These are phyloP conservation scores for Zonotrichia leucophrys DNA, from an alignment of 2,113 vertebrate genomes.

Conservation along the genomic window DNA sequence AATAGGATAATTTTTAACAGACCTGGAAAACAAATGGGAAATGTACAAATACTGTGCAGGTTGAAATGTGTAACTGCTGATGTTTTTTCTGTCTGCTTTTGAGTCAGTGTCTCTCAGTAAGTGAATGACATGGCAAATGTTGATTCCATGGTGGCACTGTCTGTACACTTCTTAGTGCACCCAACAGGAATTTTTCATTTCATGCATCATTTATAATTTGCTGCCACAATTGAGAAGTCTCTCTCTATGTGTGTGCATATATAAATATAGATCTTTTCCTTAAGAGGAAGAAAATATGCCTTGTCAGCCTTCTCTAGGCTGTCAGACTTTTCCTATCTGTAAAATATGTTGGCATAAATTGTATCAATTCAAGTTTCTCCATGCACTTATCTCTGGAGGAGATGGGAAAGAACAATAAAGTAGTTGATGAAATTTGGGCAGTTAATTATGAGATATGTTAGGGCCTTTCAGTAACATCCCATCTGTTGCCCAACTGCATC, in stretches of 20 bases:
- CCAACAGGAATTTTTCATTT: constrained; percentile 57
- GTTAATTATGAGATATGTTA: not conserved
- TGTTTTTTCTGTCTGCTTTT: not conserved
- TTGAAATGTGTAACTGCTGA: not conserved
- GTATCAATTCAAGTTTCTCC: not conserved
- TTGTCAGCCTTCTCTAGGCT: not conserved
- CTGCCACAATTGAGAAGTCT: not conserved
- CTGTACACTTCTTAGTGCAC: not conserved
- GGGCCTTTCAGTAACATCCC: not conserved
- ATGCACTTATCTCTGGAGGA: not conserved
- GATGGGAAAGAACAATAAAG: not conserved
- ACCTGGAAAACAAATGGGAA: not conserved
- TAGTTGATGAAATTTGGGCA: not conserved
- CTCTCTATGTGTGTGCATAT: not conserved
- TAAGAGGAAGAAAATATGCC: not conserved
- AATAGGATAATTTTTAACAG: not conserved
- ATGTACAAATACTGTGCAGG: not conserved
- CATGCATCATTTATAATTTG: constrained; percentile 56
- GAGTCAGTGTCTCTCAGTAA: not conserved
- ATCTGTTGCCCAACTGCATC: not conserved
- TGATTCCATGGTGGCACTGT: not conserved
- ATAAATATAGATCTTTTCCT: not conserved
- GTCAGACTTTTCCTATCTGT: not conserved
- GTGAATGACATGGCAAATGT: not conserved
- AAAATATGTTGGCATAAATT: not conserved